Base-by-base conservation (phyloP, 2,113 vertebrate genomes). In the Oxyruncus cristatus region DNA sequence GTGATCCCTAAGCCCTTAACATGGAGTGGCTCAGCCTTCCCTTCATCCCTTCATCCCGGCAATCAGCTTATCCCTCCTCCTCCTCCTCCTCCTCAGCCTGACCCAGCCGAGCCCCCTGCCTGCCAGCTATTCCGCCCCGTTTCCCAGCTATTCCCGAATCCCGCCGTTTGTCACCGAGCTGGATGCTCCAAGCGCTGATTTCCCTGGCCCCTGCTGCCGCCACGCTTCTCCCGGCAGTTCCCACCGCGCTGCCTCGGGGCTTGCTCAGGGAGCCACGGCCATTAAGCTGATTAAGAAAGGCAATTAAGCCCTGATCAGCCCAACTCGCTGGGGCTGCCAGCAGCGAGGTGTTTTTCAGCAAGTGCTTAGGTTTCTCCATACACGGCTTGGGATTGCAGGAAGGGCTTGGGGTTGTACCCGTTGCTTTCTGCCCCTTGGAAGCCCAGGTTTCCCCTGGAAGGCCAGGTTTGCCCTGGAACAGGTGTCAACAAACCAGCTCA, bases 231-330 rank as follows among this genome's bases (percentile, higher is more conserved):
- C 66, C 4, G 0, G 85, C 83, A 66, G 63, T 14, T 74, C 46
- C 87, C 67, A 2, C 27, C 55, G 42, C 6, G 2, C 52, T 77
- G 90, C 85, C 11, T 7, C 86, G 33, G 86, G 53, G 8, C 47
- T 85, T 41, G 5, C 53, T n/a, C 35, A 0, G 23, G 23, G 70
- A 85, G 55, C 18, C 1, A 3, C 2, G 35, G 80, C 68, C 50
- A 79, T 94, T 71, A 82, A 82, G 59, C 66, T 91, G 92, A 70
- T 89, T 90, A 92, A 82, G 80, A 88, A 93, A 85, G 24, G 85
- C 92, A 95, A 58, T 97, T 94, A 94, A 96, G 27, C 61, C 61
- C 63, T 88, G 49, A 15, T 44, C 63, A 35, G 0, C 41, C 37
- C 78, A 8, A 2, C 37, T 41, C 22, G 3, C 19, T 30, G 58